phyloP scores from a whole-genome alignment of 2,113 vertebrate genomes.

The Baryphthengus martii region DNA sequence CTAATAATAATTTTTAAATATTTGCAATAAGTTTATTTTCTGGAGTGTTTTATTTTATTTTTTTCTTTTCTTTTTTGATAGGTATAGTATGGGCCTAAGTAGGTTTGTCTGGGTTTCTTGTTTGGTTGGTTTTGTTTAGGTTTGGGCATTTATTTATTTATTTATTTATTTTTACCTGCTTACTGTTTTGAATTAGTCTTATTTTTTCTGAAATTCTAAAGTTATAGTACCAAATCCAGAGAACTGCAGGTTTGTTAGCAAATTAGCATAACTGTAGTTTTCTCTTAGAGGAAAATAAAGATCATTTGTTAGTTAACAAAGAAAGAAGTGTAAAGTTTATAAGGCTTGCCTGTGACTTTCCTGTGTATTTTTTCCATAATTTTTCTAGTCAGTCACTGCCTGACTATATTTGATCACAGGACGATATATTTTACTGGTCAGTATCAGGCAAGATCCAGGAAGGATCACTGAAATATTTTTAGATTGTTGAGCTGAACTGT shows the following conservation, averaged over 20 bases:
- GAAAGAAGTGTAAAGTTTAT: not conserved
- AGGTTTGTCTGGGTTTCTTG: not conserved
- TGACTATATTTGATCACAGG: not conserved
- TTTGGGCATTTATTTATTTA: not conserved
- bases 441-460: not conserved
- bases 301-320: not conserved
- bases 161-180: not conserved
- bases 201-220: not conserved
- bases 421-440: not conserved
- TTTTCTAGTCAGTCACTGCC: not conserved
- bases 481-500: not conserved
- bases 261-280: not conserved
- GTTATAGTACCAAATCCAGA: not conserved
- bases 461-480: not conserved
- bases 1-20: not conserved
- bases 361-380: not conserved
- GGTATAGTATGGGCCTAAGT: not conserved
- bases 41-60: fast-evolving
- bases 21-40: not conserved
- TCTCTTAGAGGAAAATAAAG: not conserved
- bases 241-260: not conserved
- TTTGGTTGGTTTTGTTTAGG: not conserved
- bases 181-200: not conserved
- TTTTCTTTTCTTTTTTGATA: not conserved
- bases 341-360: not conserved